Percentiles rank a stretch among this genome's conserved stretches.
These are phyloP conservation scores for Mustela lutreola DNA, from an alignment of 2,113 vertebrate species.

Conservation along the genomic window DNA sequence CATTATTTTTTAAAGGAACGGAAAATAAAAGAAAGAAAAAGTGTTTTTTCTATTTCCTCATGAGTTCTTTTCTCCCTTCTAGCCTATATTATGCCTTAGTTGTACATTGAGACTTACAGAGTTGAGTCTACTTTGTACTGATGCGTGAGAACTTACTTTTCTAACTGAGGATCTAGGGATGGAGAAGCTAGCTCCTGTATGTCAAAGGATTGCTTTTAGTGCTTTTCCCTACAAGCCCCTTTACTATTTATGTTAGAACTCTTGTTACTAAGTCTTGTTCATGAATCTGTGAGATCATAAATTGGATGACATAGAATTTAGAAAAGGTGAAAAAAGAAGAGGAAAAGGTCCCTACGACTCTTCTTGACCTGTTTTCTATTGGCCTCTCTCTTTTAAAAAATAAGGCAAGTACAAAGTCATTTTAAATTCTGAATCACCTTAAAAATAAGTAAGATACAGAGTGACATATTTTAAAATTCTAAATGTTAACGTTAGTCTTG, in stretches of 20 bases:
- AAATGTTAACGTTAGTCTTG: conserved; percentile 35
- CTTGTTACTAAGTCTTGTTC: neutral
- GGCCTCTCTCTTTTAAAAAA: neutral
- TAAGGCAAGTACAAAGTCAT: neutral
- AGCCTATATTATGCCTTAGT: neutral
- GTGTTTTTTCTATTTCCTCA: conserved; percentile 32
- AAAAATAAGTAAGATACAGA: neutral
- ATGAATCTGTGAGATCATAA: neutral
- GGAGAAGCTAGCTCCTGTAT: neutral
- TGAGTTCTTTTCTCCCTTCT: neutral
- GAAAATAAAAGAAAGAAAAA: conserved; percentile 13
- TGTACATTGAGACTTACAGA: neutral
- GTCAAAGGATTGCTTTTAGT: neutral
- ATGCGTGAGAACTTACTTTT: neutral
- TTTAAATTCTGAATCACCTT: conserved; percentile 4
- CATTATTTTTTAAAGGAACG: neutral
- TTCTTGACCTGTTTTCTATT: neutral
- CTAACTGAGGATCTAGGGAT: neutral
- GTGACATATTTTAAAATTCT: conserved; percentile 47
- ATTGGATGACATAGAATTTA: neutral
- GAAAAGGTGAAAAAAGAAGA: neutral
- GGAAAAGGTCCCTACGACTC: neutral
- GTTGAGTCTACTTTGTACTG: neutral
- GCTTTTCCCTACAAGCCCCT: neutral
- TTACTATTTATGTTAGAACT: neutral